A percentile compares a stretch with the other conserved stretches of the same genome.
Conservation (phyloP, 2,113 vertebrate genomes). For the Recurvirostra avosetta region DNA sequence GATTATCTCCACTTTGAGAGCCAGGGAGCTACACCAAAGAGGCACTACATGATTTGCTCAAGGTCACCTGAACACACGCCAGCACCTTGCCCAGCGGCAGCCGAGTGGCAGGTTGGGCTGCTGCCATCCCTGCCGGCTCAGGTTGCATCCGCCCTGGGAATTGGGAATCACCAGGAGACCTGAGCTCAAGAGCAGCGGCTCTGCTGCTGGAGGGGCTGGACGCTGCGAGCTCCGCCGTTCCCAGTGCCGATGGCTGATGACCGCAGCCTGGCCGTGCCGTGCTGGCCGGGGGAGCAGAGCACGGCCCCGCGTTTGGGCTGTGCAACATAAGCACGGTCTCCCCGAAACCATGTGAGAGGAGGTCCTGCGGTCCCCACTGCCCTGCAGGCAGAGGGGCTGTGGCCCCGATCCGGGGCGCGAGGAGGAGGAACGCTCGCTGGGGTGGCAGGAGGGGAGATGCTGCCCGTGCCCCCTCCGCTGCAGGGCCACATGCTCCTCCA, state of each 20-base stretch:
- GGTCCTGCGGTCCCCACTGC: not conserved
- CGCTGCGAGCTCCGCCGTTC: too few relatives aligned
- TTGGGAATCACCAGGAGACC: too few relatives aligned
- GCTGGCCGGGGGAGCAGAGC: not conserved
- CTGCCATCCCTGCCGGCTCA: not conserved
- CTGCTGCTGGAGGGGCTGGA: not conserved
- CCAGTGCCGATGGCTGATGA: rapidly evolving
- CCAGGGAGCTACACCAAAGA: not conserved
- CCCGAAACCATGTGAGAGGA: too few relatives aligned
- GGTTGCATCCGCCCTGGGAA: not conserved
- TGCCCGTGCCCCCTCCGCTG: not conserved
- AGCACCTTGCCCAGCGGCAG: not conserved
- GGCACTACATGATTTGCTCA: too few relatives aligned
- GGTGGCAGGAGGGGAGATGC: not conserved
- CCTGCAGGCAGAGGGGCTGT: too few relatives aligned
- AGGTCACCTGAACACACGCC: not conserved
- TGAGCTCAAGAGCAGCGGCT: not conserved
- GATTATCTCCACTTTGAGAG: not conserved
- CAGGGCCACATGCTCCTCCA: not conserved
- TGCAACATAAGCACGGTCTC: not conserved
- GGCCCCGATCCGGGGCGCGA: rapidly evolving
- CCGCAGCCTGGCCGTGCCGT: not conserved
- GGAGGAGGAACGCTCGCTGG: too few relatives aligned
- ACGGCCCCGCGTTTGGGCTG: not conserved
- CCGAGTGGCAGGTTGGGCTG: not conserved